phyloP scores from a whole-genome alignment of 2,797 vertebrate genomes.

The Myiotriccus ornatus region DNA sequence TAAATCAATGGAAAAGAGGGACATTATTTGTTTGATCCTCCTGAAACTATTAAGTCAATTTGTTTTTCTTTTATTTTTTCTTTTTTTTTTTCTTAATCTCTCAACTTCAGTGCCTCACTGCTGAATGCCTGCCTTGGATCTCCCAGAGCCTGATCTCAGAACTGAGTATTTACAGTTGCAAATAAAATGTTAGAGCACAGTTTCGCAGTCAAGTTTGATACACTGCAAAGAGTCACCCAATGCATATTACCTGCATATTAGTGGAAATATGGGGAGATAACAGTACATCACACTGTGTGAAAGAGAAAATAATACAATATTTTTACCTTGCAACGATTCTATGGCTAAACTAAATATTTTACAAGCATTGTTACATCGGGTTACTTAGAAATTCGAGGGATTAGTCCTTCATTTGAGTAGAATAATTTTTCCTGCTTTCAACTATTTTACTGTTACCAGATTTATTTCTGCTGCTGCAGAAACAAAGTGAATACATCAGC shows the following conservation, averaged over 20 bases:
- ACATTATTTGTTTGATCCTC: not conserved
- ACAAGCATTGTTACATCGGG: not conserved
- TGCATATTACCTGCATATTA: accelerated
- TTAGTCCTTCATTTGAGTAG: not conserved
- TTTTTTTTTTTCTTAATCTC: not conserved
- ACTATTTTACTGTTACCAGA: not conserved
- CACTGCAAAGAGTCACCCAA: not conserved
- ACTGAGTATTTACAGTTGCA: not conserved
- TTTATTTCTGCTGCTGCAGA: not conserved
- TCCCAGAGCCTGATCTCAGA: not conserved
- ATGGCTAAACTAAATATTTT: not conserved
- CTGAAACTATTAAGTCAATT: not conserved
- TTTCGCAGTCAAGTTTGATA: not conserved
- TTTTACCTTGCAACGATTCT: not conserved
- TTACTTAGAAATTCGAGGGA: not conserved
- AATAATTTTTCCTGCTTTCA: slow-evolving; percentile 13
- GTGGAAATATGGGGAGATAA: not conserved
- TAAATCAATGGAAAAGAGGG: not conserved
- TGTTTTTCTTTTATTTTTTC: not conserved
- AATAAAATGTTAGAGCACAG: not conserved
- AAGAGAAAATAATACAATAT: not conserved
- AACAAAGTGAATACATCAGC: slow-evolving; percentile 10
- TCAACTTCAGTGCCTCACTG: not conserved
- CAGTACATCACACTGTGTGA: not conserved
- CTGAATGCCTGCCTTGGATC: not conserved